Evolutionary conservation across 2,888 invertebrate genomes (phyloP), one percentile per base, ranked within the genome.

Genomic region (Parasteatoda lunata): DNA sequence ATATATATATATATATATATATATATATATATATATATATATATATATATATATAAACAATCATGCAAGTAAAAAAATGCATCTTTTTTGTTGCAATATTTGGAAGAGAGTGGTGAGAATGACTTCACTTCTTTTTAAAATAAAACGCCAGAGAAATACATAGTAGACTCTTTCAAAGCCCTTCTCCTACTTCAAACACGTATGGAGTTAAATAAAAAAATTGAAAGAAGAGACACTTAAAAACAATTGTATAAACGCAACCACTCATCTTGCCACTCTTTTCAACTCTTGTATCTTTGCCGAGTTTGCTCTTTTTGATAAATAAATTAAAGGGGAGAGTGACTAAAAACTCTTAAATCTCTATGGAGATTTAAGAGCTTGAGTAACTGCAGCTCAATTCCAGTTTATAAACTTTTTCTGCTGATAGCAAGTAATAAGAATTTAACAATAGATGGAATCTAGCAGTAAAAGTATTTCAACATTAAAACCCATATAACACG

Each of bases 221-320:
- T 52, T 51, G 65, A 79, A 71, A 73, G 65, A 73, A 73, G 72
- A 71, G 66, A 52, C 80, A 72, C 73, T 72, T 47, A 66, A 68
- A 73, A 80, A 52, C 73, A 54, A 73, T 52, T 73, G 66, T 47
- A 8, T n/a, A 51, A 72, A 47, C 64, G 7, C 77, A 72, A 51
- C 72, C 45, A n/a, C 66, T 73, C 80, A 66, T 68, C 80, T 80
- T 80, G 73, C 51, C 72, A 15, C 13, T 15, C 66, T 52, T 65
- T 11, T 30, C 30, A 30, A 30, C 77, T 68, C 51, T 52, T 65
- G 4, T 13, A 51, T 47, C 9, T n/a, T 59, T 48, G 49, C 80
- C 73, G 80, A 73, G 52, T 80, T 73, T 4, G 72, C 72, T 49
- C 15, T 79, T n/a, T 13, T n/a, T n/a, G 64, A 3, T 13, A 64